Evolutionary conservation across 2,113 vertebrate genomes (phyloP).

Genomic region (Pungitius pungitius): DNA sequence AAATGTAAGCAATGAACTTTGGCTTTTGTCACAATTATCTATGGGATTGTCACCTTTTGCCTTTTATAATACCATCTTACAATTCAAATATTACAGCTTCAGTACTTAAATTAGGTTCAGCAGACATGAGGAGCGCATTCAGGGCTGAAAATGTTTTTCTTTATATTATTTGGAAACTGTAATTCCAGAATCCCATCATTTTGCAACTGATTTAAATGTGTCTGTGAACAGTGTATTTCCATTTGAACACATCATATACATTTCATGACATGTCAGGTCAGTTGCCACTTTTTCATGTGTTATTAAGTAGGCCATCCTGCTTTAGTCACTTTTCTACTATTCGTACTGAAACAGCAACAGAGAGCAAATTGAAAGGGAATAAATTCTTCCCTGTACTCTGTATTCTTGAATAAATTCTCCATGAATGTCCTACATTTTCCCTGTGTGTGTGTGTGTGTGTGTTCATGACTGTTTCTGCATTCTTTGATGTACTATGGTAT

Average conservation of each 20-base stretch:
- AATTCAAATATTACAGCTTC: too few species aligned
- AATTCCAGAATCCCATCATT: neutral
- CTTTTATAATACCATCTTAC: too few species aligned
- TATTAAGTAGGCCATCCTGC: slow-evolving; percentile 26
- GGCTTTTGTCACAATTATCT: neutral
- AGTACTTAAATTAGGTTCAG: neutral
- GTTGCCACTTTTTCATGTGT: slow-evolving; percentile 26
- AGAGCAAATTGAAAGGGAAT: slow-evolving; percentile 43
- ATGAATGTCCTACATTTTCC: slow-evolving; percentile 68
- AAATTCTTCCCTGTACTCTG: slow-evolving; percentile 42
- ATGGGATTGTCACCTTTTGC: neutral
- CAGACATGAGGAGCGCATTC: neutral
- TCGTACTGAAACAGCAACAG: slow-evolving; percentile 16
- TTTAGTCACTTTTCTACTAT: neutral
- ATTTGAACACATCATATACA: slow-evolving; percentile 24
- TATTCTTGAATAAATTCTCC: slow-evolving; percentile 60
- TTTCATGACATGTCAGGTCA: slow-evolving; percentile 29
- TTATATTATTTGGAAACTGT: neutral
- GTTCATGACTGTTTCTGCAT: slow-evolving; percentile 15
- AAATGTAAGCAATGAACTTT: neutral
- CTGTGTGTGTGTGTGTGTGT: slow-evolving; percentile 24
- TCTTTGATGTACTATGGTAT: slow-evolving; percentile 59
- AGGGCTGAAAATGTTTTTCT: neutral
- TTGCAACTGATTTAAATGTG: neutral
- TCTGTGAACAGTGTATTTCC: neutral